Evolutionary conservation across 2,797 vertebrate genomes (phyloP), one percentile per base, ranked within the genome.

Genomic region (Poeciliopsis infans): DNA sequence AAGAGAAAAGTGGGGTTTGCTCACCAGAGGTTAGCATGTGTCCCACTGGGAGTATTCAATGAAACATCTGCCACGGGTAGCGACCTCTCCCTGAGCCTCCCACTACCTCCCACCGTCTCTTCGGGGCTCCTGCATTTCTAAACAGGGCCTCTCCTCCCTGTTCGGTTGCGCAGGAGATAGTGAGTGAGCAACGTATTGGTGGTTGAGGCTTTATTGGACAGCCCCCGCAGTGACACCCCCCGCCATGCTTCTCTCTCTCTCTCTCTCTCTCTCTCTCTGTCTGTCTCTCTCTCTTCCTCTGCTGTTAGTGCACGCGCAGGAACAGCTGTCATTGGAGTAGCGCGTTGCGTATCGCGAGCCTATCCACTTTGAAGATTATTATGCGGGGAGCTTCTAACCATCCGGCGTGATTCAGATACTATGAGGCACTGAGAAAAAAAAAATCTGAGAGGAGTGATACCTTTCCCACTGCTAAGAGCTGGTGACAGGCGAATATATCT

Each of bases 281-380:
- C 25, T 7, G 46, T 28, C 1, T 36, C 25, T 33, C 23, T 36
- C 25, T 28, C 31, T 43, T 23, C 13, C 25, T 49, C 36, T 25
- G 11, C 28, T 25, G 45, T 18, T 45, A 10, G 85, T 84, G 92
- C 75, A 83, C 91, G 91, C 89, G 85, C 90, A 74, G 13, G 0
- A 90, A 92, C 94, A 95, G 94, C 93, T 95, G 94, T 95, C 94
- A 93, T 73, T 74, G 87, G 87, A 81, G 70, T 81, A 91, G 93
- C 82, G 85, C 83, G 70, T 79, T 79, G 85, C 89, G 81, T 57
- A 83, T 46, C 85, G 83, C 81, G 28, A 86, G 80, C 82, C 89
- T 81, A 33, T 82, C 80, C 80, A 55, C 88, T 91, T 83, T 89
- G 88, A 92, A 89, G 68, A 45, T 45, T 46, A 90, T 84, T 82